Evolutionary conservation across 2,888 invertebrate genomes (phyloP).

Genomic region (Drosophila longiperda): DNA sequence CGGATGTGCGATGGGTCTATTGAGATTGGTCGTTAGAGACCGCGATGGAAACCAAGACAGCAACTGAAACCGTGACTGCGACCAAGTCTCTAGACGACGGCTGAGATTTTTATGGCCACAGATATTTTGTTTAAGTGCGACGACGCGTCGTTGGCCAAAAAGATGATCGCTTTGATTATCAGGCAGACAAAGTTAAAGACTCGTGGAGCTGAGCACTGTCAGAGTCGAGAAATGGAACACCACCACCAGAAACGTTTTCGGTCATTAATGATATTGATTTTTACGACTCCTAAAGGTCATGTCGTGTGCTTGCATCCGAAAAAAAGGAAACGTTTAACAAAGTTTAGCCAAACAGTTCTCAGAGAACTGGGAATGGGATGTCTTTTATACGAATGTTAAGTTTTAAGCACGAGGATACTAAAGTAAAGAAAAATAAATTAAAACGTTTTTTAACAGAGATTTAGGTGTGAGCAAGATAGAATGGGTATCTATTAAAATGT

Average conservation of each 20-base stretch:
- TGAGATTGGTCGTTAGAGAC: slow-evolving; percentile 45
- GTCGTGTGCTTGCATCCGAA: slow-evolving; percentile 3
- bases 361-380: neutral
- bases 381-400: neutral
- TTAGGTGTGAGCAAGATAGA: neutral
- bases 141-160: slow-evolving; percentile 27
- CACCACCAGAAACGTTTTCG: slow-evolving; percentile 1
- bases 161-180: slow-evolving; percentile 43
- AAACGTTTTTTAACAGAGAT: neutral
- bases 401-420: neutral
- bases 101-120: slow-evolving; percentile 41
- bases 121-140: slow-evolving; percentile 20
- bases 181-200: slow-evolving; percentile 31
- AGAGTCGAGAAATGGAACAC: neutral
- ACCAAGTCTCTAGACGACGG: neutral
- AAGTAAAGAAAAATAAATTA: neutral
- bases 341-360: neutral
- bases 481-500: neutral
- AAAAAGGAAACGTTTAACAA: slow-evolving; percentile 8
- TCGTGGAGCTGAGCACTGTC: neutral
- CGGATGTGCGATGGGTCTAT: slow-evolving; percentile 76
- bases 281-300: slow-evolving; percentile 9
- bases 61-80: slow-evolving; percentile 12
- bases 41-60: slow-evolving; percentile 7
- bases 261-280: slow-evolving; percentile 16